These are phyloP conservation scores for Chaenogobius annularis DNA, from an alignment of 2,113 vertebrate species.

Conservation along the genomic window DNA sequence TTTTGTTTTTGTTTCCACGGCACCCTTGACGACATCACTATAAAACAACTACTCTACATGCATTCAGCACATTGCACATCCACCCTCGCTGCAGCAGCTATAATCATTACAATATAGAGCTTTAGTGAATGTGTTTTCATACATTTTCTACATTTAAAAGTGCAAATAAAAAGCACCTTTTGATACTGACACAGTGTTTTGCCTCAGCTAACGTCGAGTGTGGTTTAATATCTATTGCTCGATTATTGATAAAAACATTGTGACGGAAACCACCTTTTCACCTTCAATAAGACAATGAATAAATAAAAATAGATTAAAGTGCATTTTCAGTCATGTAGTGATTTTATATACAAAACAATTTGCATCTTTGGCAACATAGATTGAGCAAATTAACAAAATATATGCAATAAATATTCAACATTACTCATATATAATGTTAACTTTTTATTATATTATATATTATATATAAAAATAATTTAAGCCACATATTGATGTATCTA, in stretches of 20 bases:
- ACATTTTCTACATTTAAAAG: slow-evolving; percentile 30
- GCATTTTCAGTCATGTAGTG: slow-evolving; percentile 6
- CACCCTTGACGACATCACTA: too few species aligned
- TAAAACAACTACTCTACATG: too few species aligned
- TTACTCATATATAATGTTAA: too few species aligned
- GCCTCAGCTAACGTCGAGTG: slow-evolving; percentile 28
- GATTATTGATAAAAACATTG: slow-evolving; percentile 12
- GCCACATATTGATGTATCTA: not conserved
- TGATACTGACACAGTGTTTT: slow-evolving; percentile 48
- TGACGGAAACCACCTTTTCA: slow-evolving; percentile 16
- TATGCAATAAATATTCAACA: not conserved
- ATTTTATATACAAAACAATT: slow-evolving; percentile 5
- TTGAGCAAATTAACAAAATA: not conserved
- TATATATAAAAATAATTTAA: not conserved
- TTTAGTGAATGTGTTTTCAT: slow-evolving; percentile 23
- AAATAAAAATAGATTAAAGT: slow-evolving; percentile 38
- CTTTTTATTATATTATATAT: not conserved
- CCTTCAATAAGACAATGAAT: not conserved
- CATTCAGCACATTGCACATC: slow-evolving; percentile 40
- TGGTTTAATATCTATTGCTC: slow-evolving; percentile 32
- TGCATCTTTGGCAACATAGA: slow-evolving; percentile 45
- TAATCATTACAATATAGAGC: slow-evolving; percentile 49
- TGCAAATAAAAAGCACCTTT: slow-evolving; percentile 31
- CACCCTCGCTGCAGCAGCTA: slow-evolving; percentile 30
- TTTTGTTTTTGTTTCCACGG: too few species aligned